A percentile compares a stretch with the other conserved stretches of the same genome.
Evolutionary conservation across 1,140 invertebrate genomes (phyloP).

Genomic region (Sesamia nonagrioides): DNA sequence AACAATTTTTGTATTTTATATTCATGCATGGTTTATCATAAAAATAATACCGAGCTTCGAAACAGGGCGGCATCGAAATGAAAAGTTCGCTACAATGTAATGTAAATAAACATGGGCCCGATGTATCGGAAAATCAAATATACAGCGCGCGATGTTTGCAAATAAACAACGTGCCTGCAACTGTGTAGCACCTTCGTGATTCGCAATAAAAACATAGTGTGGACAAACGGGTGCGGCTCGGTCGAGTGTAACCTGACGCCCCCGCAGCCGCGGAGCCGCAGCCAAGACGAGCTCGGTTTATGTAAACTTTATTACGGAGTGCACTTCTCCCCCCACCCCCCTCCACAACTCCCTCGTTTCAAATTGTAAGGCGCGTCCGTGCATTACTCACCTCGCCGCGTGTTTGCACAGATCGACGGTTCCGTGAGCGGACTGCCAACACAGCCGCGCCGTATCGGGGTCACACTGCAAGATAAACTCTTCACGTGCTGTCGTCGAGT

Average conservation of each 20-base stretch:
- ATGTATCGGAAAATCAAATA: slow-evolving; percentile 71
- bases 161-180: slow-evolving; percentile 74
- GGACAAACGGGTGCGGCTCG: slow-evolving; percentile 69
- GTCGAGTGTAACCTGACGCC: slow-evolving; percentile 74
- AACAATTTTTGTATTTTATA: slow-evolving; percentile 2
- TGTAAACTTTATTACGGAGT: slow-evolving; percentile 84
- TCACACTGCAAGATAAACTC: slow-evolving; percentile 70
- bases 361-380: slow-evolving; percentile 77
- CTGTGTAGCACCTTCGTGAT: slow-evolving; percentile 80
- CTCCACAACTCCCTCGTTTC: slow-evolving; percentile 60
- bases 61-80: slow-evolving; percentile 33
- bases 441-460: slow-evolving; percentile 69
- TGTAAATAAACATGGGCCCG: slow-evolving; percentile 67
- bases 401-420: slow-evolving; percentile 81
- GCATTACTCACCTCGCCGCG: slow-evolving; percentile 78
- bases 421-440: slow-evolving; percentile 79
- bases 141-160: slow-evolving; percentile 66
- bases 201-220: slow-evolving; percentile 79
- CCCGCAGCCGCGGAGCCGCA: slow-evolving; percentile 63
- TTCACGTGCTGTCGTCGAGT: slow-evolving; percentile 60
- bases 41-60: slow-evolving; percentile 23
- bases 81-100: slow-evolving; percentile 55
- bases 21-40: not conserved
- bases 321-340: slow-evolving; percentile 61
- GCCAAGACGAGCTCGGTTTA: slow-evolving; percentile 75